phyloP scores from a whole-genome alignment of 2,797 vertebrate species.

The Danio tinwini region DNA sequence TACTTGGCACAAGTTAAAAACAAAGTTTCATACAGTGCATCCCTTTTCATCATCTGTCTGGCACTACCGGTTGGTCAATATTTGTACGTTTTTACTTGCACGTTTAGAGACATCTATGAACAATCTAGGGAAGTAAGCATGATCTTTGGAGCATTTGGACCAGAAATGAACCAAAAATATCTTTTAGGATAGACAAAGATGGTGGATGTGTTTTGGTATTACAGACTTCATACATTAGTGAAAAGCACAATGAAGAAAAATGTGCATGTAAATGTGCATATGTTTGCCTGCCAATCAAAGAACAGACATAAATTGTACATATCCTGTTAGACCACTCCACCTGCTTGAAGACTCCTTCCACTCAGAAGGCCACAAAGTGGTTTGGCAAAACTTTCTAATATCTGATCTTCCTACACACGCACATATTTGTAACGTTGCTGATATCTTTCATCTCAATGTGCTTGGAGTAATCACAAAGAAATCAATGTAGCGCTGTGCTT shows the following conservation, averaged over 20 bases:
- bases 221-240: not conserved
- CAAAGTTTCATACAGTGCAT: constrained; percentile 55
- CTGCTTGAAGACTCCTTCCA: constrained; percentile 11
- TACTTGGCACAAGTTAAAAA: constrained; percentile 82
- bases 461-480: not conserved
- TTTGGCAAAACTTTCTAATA: constrained; percentile 33
- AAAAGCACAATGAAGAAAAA: constrained; percentile 1
- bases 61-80: constrained; percentile 21
- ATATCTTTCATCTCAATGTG: not conserved
- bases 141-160: constrained; percentile 2
- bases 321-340: constrained; percentile 14
- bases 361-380: constrained; percentile 21
- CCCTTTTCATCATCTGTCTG: constrained; percentile 5
- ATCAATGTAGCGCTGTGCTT: too few relatives aligned
- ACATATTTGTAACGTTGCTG: not conserved
- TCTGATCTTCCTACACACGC: not conserved
- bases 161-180: not conserved
- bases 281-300: not conserved
- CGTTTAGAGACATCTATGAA: constrained; percentile 6
- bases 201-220: not conserved
- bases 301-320: not conserved
- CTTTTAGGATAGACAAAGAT: constrained; percentile 7
- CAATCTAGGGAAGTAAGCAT: not conserved
- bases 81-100: not conserved
- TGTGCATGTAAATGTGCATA: not conserved